Conservation (phyloP, 2,797 vertebrate genomes). For the Phoxinus dragarum region DNA sequence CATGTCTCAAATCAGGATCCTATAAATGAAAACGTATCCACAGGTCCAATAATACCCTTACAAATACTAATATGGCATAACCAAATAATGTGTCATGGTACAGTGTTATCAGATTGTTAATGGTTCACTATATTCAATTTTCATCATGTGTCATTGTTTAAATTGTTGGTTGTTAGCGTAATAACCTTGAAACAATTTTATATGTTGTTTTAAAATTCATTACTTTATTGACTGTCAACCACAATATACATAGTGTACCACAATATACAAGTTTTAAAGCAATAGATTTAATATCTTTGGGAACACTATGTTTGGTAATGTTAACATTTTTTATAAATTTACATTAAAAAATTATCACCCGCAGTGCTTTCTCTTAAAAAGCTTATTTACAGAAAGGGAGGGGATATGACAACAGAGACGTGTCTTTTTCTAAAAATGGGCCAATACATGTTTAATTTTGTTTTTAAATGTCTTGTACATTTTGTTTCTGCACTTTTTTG, state of each 20-base stretch:
- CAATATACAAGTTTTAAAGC: constrained; percentile 41
- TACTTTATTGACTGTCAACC: constrained; percentile 47
- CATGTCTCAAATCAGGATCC: background rate
- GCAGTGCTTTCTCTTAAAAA: background rate
- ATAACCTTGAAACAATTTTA: background rate
- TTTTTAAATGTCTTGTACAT: background rate
- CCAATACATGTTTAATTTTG: background rate
- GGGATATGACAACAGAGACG: background rate
- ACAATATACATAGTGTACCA: constrained; percentile 55
- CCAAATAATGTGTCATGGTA: background rate
- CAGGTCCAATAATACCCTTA: background rate
- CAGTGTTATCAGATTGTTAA: background rate
- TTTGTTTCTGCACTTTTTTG: constrained; percentile 4
- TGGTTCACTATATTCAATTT: background rate
- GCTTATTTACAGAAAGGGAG: constrained; percentile 22
- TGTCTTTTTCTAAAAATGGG: constrained; percentile 1
- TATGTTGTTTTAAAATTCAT: constrained; percentile 32
- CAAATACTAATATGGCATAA: background rate
- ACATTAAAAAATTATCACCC: background rate
- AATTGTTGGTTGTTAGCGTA: background rate
- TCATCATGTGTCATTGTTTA: background rate
- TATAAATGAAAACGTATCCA: background rate
- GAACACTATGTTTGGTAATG: background rate
- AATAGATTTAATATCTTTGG: constrained; percentile 5
- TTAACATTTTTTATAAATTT: background rate